These are phyloP conservation scores for Pristionchus arcanus DNA, from an alignment of 2,888 invertebrate species.

Conservation along the genomic window DNA sequence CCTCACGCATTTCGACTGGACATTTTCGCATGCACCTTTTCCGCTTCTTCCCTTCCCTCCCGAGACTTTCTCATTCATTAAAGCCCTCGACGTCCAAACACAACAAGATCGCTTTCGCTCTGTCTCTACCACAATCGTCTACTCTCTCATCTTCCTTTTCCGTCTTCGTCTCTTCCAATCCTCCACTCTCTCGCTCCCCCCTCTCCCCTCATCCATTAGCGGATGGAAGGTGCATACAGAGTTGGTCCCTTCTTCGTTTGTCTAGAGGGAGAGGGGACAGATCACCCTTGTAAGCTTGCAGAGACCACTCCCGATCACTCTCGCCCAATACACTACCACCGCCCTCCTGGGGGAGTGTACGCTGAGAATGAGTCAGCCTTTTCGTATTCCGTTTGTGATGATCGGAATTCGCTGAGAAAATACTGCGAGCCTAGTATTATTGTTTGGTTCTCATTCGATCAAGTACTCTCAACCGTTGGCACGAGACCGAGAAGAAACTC, in stretches of 20 bases:
- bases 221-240: conserved; percentile 30
- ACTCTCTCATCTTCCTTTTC: background rate
- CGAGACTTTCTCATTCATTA: conserved; percentile 46
- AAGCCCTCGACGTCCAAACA: conserved; percentile 50
- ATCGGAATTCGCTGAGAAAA: too few species aligned
- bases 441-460: too few species aligned
- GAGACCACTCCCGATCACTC: conserved; percentile 30
- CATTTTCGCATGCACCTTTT: conserved; percentile 21
- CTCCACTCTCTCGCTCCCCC: background rate
- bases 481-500: too few species aligned
- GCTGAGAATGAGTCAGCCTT: background rate
- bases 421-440: too few species aligned
- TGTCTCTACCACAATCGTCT: background rate
- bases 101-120: conserved; percentile 49
- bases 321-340: background rate
- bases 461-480: too few species aligned
- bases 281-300: conserved; percentile 41
- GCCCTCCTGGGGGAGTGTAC: background rate
- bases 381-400: too few species aligned
- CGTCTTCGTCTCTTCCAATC: background rate
- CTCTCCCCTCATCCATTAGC: background rate
- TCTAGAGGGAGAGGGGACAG: background rate
- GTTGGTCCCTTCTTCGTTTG: conserved; percentile 37
- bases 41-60: conserved; percentile 13
- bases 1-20: background rate